Base-by-base conservation (phyloP, 2,888 invertebrate genomes). In the Euplexia lucipara region DNA sequence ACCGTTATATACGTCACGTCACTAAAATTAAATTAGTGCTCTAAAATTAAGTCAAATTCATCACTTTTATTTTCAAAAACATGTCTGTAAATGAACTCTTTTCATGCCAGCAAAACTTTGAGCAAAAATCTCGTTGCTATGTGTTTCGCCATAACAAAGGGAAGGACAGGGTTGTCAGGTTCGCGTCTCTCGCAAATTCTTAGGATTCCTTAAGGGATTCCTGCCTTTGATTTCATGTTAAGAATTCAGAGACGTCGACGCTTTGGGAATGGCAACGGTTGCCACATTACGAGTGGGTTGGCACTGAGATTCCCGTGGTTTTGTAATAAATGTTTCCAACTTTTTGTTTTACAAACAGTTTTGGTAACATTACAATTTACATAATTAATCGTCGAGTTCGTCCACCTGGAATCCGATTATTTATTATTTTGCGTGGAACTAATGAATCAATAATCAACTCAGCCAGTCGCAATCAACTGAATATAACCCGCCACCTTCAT, bases 141-240 rank as follows among this genome's bases (percentile, higher is more conserved):
- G 44, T 52, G 30, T 34, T 48, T 20, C 18, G 35, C n/a, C 37
- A 57, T 45, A 37, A 48, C 56, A 75, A 75, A 57, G 70, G 48
- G n/a, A 12, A 65, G 56, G 37, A n/a, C 20, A 53, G 65, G 65
- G 65, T 42, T 75, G 34, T 32, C 47, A 51, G 56, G 35, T 18
- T 20, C 26, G 54, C 54, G 26, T 22, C 30, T 72, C 60, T 79
- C 70, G 32, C 22, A 67, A 79, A 85, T 85, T 78, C 80, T 52
- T 56, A 32, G 52, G 44, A 84, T 80, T 78, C 84, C 79, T 73
- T 37, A 30, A 52, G 72, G 74, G 77, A 83, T 83, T 62, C 79
- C 77, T 37, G 41, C 65, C 84, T 80, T 81, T 84, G 82, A 86
- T 83, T 86, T 84, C 74, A 80, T 79, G 82, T 78, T 80, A 78